Base-by-base conservation (phyloP, 2,113 vertebrate genomes). In the Anoura caudifer region DNA sequence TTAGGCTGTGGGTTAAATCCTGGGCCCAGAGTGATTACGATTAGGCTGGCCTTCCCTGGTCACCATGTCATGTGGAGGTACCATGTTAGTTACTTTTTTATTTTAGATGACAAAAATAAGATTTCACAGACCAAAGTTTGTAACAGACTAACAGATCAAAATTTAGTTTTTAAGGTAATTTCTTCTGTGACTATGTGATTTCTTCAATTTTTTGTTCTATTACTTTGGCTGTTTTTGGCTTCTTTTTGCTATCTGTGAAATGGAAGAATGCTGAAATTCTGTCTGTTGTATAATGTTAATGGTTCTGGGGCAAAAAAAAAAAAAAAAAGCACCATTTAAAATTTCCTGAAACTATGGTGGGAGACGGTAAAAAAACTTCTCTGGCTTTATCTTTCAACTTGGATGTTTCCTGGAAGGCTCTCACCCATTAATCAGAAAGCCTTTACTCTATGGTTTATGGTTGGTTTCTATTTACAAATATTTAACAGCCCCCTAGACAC, bases 401-500 rank as follows among this genome's bases (percentile, higher is more conserved):
- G 59, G 24, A 11, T 81, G 14, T 56, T 92, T 97, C 73, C 87
- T 91, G 83, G 88, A 90, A 88, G 79, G 75, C 13, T 88, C 63
- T 12, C 17, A 4, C 4, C 11, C 43, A 45, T 79, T 90, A 75
- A 69, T 94, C 65, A 90, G 75, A 94, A 94, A 92, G 54, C 6
- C 9, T 69, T 72, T 85, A 63, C 65, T 61, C 19, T 73, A 10
- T 88, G 65, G 5, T 83, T 63, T 73, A 10, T 88, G 65, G 5
- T 83, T 63, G 45, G 33, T 83, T 85, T 90, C 33, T 96, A 22
- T 79, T 92, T 90, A 82, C 10, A 52, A 93, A 56, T 92, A 85
- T 85, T 80, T 88, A 84, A 77, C 72, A 93, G 88, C 19, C 36
- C 36, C 3, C 90, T 69, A 28, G 38, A 41, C 84, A 36, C 36